These are phyloP conservation scores for Hyles euphorbiae DNA, from an alignment of 1,140 invertebrate genomes.

Conservation along the genomic window DNA sequence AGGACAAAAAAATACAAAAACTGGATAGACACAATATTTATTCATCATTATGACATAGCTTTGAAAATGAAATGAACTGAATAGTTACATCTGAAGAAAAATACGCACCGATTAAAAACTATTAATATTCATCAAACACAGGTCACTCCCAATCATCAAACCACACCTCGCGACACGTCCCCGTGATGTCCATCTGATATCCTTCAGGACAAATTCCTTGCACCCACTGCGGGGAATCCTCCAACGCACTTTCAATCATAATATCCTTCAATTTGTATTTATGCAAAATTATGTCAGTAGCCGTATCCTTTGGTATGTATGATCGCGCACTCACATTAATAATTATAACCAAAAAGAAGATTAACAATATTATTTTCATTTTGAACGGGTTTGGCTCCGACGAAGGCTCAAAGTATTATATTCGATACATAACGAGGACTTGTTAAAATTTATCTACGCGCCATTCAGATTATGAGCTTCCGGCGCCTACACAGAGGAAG, in stretches of 20 bases:
- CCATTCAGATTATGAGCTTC: conserved; percentile 8
- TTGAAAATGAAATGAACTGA: too few relatives aligned
- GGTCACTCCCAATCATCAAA: conserved; percentile 17
- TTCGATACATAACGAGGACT: neutral
- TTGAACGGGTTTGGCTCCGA: neutral
- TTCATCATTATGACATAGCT: too few relatives aligned
- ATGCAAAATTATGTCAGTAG: too few relatives aligned
- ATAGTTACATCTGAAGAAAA: too few relatives aligned
- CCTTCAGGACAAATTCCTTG: conserved; percentile 34
- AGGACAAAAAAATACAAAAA: too few relatives aligned
- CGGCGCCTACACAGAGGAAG: conserved; percentile 12
- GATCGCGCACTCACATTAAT: conserved; percentile 5
- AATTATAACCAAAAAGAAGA: neutral
- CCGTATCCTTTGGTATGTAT: neutral
- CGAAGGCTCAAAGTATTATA: neutral
- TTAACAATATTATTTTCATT: neutral
- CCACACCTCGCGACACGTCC: conserved; percentile 57
- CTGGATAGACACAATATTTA: too few relatives aligned
- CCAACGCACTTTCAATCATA: conserved; percentile 31
- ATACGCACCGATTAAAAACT: too few relatives aligned
- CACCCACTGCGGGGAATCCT: conserved; percentile 39
- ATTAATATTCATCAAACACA: too few relatives aligned
- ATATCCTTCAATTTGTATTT: conserved; percentile 28
- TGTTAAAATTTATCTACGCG: neutral
- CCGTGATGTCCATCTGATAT: conserved; percentile 34